phyloP scores from a whole-genome alignment of 2,888 invertebrate genomes.

The Lasioglossum malachurum region DNA sequence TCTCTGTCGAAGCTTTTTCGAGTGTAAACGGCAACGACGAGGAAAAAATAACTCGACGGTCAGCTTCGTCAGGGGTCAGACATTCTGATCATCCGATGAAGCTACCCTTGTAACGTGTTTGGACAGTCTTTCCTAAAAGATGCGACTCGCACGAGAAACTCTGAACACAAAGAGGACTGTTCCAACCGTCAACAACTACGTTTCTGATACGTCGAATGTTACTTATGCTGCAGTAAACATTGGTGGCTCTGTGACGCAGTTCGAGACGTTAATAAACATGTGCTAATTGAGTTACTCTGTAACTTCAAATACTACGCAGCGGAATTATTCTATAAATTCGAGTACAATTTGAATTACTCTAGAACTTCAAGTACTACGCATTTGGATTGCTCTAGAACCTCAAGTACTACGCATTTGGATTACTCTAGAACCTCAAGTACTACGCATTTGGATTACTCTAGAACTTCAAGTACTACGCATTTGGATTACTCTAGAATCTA shows the following conservation, averaged over 20 bases:
- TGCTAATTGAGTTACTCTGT: not conserved
- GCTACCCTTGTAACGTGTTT: not conserved
- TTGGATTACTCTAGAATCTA: not conserved
- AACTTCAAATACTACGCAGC: not conserved
- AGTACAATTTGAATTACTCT: not conserved
- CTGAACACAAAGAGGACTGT: not conserved
- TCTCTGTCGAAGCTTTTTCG: not conserved
- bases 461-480: not conserved
- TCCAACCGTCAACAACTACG: not conserved
- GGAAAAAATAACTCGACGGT: slow-evolving; percentile 1
- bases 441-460: not conserved
- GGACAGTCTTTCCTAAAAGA: not conserved
- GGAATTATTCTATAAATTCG: not conserved
- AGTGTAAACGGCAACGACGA: slow-evolving; percentile 5
- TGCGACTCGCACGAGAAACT: not conserved
- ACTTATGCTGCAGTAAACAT: not conserved
- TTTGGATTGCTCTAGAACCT: not conserved
- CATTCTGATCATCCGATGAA: not conserved
- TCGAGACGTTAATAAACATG: not conserved
- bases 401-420: not conserved
- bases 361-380: not conserved
- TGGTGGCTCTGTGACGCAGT: too few species aligned
- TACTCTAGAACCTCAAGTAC: not conserved
- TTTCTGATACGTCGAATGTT: not conserved
- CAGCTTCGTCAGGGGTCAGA: not conserved